Evolutionary conservation across 2,888 invertebrate species (phyloP), one percentile per base, ranked within the genome.

Genomic region (Drosophila setosimentum): DNA sequence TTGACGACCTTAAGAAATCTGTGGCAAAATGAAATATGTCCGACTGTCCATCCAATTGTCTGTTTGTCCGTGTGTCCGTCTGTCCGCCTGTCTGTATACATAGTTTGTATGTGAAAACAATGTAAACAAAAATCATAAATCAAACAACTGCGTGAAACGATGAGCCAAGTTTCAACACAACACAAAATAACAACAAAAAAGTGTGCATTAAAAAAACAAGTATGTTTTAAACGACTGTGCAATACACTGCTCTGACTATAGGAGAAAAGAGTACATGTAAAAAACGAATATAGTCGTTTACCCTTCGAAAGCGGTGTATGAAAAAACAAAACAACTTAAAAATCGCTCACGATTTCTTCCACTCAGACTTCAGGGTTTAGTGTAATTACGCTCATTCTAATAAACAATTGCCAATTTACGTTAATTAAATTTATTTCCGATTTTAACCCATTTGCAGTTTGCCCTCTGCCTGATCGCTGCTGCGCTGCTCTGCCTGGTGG

Each of bases 401-500:
- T 74, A 75, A 81, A 66, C 78, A 78, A 78, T 78, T 79, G 61
- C 59, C 48, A 68, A 54, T 80, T 76, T 66, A 69, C 71, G 61
- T 63, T 65, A 77, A 79, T 76, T 67, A 45, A 67, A 73, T 73
- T 71, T 75, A 80, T 69, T 68, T 78, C 67, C 70, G 61, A 68
- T 68, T 73, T 69, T 70, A 73, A 89, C 81, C 42, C 72, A 92
- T 73, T 80, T 75, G 37, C 78, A 93, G 92, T 83, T 93, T 59
- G 84, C 84, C 73, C 75, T 92, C 65, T 83, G 93, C 55, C 76
- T 93, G 55, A 61, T 92, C 48, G 91, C 81, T 57, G 78, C 90
- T 57, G 87, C 91, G 18, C 59, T 88, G 67, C 80, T 92, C 29
- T 92, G 93, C 59, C 89, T 94, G 69, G 94, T 94, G 33, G 87